phyloP scores from a whole-genome alignment of 2,888 invertebrate species.

The Troides aeacus region DNA sequence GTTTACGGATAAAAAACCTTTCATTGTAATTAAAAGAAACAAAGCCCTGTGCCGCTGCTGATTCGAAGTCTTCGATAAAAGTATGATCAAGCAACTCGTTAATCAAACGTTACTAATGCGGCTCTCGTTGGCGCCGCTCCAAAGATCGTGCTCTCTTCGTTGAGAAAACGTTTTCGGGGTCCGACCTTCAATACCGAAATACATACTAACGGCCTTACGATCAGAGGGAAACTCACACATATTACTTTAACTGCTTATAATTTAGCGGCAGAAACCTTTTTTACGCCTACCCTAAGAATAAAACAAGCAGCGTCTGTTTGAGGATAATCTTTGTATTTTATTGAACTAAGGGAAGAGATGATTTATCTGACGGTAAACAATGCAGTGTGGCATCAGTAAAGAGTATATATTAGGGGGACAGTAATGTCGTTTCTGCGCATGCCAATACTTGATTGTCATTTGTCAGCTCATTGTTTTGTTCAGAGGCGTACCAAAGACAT shows the following conservation, averaged over 20 bases:
- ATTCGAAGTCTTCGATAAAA: not conserved
- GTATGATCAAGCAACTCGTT: slow-evolving; percentile 6
- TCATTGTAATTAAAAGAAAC: not conserved
- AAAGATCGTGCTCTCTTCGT: not conserved
- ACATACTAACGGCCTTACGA: not conserved
- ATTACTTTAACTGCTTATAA: not conserved
- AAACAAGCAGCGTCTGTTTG: too few relatives aligned
- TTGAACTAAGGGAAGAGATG: too few relatives aligned
- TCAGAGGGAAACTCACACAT: not conserved
- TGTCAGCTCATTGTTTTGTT: too few relatives aligned
- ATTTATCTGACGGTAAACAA: too few relatives aligned
- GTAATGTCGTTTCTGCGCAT: too few relatives aligned
- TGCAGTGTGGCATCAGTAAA: too few relatives aligned
- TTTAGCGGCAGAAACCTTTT: not conserved
- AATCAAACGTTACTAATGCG: slow-evolving; percentile 1
- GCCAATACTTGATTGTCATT: too few relatives aligned
- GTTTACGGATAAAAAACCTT: not conserved
- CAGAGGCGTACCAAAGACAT: too few relatives aligned
- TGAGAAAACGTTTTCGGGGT: not conserved
- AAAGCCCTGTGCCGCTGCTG: not conserved
- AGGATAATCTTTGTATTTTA: too few relatives aligned
- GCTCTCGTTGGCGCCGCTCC: not conserved
- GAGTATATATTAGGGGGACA: too few relatives aligned
- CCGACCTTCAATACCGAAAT: not conserved
- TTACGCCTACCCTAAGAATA: too few relatives aligned